Base-by-base conservation (phyloP, 2,113 vertebrate genomes). In the Craseonycteris thonglongyai region DNA sequence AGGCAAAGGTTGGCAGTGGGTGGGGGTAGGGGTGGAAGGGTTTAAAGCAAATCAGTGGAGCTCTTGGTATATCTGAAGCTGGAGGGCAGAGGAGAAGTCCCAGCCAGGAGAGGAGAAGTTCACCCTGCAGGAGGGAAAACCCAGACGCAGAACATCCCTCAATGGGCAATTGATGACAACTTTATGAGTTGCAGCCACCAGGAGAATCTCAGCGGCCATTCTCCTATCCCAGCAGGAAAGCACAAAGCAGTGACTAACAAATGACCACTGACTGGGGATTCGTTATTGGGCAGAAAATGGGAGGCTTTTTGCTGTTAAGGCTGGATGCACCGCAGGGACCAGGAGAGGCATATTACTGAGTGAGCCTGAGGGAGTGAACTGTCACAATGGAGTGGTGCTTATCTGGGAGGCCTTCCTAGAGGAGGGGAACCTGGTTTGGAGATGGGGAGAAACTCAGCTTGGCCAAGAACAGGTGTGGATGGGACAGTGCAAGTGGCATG, bases 131-230 rank as follows among this genome's bases (percentile, higher is more conserved):
- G 66, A 76, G 54, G 40, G 35, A 49, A 58, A 45, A 21, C 22
- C 79, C 35, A 35, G 38, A 26, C 22, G 74, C 35, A 33, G 38
- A 83, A 35, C 19, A 40, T 68, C 15, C 22, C 11, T 9, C 0
- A 0, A 0, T 40, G 51, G n/a, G 30, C n/a, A 19, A 8, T 22
- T 0, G 13, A 3, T 76, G 40, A 38, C 33, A 13, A 9, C 18
- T 45, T 5, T 2, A 1, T 4, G 42, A 74, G 56, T 40, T 21
- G 21, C 7, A 1, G 40, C 21, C 21, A 4, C 0, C 0, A 18
- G 19, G 14, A 66, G n/a, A 38, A 10, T 58, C 54, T 78, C 22
- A 7, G 66, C 22, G 42, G 40, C 9, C 16, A 8, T 81, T 80
- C 49, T 58, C 15, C 21, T 51, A 30, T 76, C 42, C 11, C 35